Conservation (phyloP, 1,140 invertebrate genomes). For the Trissolcus basalis region DNA sequence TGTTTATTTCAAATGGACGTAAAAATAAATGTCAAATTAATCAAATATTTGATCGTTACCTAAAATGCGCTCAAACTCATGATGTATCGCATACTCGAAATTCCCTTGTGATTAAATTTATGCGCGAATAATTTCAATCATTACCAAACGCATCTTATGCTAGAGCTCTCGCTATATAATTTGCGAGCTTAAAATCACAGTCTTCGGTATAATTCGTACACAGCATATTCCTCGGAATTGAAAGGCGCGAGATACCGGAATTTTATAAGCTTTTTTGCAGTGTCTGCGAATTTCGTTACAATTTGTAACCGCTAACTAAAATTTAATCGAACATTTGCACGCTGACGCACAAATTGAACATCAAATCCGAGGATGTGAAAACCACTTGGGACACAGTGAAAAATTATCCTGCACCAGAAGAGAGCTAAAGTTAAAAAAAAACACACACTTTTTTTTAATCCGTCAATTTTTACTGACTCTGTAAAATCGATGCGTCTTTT, state of each 20-base stretch:
- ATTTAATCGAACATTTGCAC: neutral
- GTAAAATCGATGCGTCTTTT: no score
- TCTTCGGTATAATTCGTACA: constrained; percentile 25
- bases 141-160: constrained; percentile 15
- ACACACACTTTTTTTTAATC: no score
- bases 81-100: constrained; percentile 27
- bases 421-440: no score
- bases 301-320: constrained; percentile 2
- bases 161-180: constrained; percentile 6
- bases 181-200: constrained; percentile 36
- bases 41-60: constrained; percentile 48
- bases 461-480: no score
- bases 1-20: no score
- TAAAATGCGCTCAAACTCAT: constrained; percentile 14
- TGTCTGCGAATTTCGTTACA: neutral
- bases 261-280: neutral
- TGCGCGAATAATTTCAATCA: constrained; percentile 49
- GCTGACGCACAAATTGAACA: no score
- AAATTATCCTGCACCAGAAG: no score
- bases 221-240: constrained; percentile 27
- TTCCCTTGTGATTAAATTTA: constrained; percentile 52
- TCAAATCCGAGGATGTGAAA: no score
- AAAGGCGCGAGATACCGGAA: constrained; percentile 2
- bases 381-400: no score
- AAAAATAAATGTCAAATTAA: neutral